Evolutionary conservation across 2,888 invertebrate species (phyloP).

Genomic region (Sialis fuliginosa): DNA sequence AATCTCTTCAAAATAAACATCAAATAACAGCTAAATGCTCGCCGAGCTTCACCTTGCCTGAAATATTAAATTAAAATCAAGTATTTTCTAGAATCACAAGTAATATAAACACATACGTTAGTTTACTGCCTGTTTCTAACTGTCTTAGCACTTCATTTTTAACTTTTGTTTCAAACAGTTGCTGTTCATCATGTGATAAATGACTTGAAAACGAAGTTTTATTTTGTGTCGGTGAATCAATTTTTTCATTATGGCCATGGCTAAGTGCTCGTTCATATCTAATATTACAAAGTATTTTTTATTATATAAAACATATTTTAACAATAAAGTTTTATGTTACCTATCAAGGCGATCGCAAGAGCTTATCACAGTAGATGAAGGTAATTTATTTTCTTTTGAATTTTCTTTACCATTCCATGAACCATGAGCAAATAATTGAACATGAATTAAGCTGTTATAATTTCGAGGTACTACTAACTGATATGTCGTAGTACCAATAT

Average conservation of each 20-base stretch:
- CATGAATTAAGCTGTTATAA: conserved; percentile 58
- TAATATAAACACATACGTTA: conserved; percentile 35
- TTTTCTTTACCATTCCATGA: neutral
- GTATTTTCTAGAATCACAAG: neutral
- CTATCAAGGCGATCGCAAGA: too few relatives aligned
- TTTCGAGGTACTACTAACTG: conserved; percentile 47
- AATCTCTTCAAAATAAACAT: conserved; percentile 53
- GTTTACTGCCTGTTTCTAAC: conserved; percentile 42
- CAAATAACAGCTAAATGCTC: conserved; percentile 62
- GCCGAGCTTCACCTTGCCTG: conserved; percentile 51
- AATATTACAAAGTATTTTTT: too few relatives aligned
- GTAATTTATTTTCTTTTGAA: too few relatives aligned
- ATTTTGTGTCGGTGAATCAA: conserved; percentile 6
- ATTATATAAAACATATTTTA: too few relatives aligned
- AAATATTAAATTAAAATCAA: conserved; percentile 9
- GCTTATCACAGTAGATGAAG: too few relatives aligned
- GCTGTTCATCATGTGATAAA: conserved; percentile 19
- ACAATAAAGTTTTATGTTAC: too few relatives aligned
- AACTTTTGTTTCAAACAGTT: conserved; percentile 16
- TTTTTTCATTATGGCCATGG: conserved; percentile 15
- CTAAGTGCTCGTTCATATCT: too few relatives aligned
- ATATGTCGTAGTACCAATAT: conserved; percentile 32
- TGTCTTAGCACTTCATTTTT: conserved; percentile 19
- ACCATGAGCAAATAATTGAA: conserved; percentile 43
- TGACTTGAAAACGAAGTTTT: conserved; percentile 20